Evolutionary conservation across 2,888 invertebrate species (phyloP).

Genomic region (Candidula unifasciata): DNA sequence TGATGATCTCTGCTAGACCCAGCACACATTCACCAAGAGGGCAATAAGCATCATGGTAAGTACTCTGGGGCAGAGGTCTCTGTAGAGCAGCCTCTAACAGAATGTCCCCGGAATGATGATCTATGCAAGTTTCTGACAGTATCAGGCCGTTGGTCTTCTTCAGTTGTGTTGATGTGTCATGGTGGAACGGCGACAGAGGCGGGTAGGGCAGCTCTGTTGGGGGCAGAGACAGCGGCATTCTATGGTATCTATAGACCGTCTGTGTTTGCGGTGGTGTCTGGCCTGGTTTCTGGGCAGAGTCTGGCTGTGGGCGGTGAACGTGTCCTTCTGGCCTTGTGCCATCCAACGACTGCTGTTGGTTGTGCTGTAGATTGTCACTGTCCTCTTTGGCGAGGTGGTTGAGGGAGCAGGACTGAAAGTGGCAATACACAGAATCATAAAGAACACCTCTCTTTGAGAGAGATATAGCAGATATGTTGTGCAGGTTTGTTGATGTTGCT

Average conservation of each 20-base stretch:
- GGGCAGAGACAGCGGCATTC: not conserved
- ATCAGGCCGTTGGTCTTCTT: not conserved
- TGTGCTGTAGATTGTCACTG: not conserved
- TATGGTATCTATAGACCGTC: not conserved
- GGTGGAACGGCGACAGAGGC: not conserved
- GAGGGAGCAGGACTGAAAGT: slow-evolving; percentile 18
- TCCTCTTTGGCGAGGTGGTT: not conserved
- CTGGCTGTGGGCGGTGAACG: not conserved
- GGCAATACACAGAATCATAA: no score
- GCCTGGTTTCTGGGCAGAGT: no score
- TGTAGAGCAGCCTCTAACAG: no score
- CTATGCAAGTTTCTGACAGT: not conserved
- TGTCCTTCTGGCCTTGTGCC: no score
- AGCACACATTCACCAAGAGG: not conserved
- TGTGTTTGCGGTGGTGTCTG: no score
- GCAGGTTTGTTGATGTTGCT: not conserved
- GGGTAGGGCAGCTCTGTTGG: slow-evolving; percentile 14
- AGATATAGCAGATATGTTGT: not conserved
- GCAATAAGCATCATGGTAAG: not conserved
- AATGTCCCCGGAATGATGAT: not conserved
- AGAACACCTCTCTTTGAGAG: not conserved
- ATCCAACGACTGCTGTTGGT: not conserved
- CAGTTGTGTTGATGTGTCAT: not conserved
- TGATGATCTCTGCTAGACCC: no score
- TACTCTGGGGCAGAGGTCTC: not conserved